Evolutionary conservation across 1,140 invertebrate genomes (phyloP).

Genomic region (Parapsyche elsis): DNA sequence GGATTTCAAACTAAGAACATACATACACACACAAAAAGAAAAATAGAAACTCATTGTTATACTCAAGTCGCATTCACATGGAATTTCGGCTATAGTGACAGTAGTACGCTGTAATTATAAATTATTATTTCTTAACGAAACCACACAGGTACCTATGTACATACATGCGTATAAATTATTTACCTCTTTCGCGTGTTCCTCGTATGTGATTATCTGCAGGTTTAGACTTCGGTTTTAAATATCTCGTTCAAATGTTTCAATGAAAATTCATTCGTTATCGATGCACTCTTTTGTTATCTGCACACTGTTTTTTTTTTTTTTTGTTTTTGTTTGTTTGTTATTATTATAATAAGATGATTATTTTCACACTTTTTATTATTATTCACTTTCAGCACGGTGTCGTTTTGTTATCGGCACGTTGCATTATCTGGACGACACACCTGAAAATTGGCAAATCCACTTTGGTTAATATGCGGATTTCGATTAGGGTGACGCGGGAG

Average conservation of each 20-base stretch:
- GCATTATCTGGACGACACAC: not conserved
- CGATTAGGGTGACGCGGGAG: constrained; percentile 12
- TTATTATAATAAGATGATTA: too few relatives aligned
- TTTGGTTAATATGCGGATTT: not conserved
- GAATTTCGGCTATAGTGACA: constrained; percentile 26
- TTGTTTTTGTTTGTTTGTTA: not conserved
- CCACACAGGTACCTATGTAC: not conserved
- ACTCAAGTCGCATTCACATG: constrained; percentile 32
- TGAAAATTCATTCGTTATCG: not conserved
- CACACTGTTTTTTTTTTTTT: not conserved
- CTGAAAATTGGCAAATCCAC: constrained; percentile 28
- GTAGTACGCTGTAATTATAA: constrained; percentile 20
- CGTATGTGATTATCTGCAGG: too few relatives aligned
- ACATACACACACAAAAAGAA: not conserved
- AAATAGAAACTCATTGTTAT: constrained; percentile 33
- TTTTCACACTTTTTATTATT: not conserved
- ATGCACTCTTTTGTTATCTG: not conserved
- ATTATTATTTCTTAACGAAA: constrained; percentile 20
- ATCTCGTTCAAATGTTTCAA: not conserved
- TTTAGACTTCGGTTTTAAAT: too few relatives aligned
- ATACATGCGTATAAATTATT: constrained; percentile 1
- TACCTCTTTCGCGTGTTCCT: constrained; percentile 11
- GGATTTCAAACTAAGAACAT: too few relatives aligned
- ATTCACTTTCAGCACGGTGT: not conserved
- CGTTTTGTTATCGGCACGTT: not conserved